These are phyloP conservation scores for Ochropleura plecta DNA, from an alignment of 2,888 invertebrate genomes.

Conservation along the genomic window DNA sequence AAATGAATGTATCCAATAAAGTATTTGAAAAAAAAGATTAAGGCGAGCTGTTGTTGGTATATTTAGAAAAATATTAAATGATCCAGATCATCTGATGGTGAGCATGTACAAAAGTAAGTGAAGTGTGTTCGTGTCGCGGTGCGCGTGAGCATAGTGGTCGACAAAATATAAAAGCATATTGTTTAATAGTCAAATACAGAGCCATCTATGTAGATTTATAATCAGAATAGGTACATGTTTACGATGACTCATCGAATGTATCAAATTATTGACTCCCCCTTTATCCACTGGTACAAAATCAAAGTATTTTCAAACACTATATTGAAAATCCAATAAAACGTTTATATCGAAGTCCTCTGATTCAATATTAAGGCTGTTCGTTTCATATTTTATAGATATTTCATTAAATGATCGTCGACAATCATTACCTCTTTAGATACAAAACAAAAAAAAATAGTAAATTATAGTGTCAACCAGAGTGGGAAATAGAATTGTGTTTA, in stretches of 20 bases:
- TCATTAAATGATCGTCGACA: slow-evolving; percentile 78
- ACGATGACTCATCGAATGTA: slow-evolving; percentile 72
- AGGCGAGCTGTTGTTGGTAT: slow-evolving; percentile 90
- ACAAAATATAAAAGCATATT: slow-evolving; percentile 82
- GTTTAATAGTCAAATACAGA: slow-evolving; percentile 89
- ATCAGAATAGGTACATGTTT: slow-evolving; percentile 77
- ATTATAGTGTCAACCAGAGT: slow-evolving; percentile 81
- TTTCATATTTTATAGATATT: slow-evolving; percentile 83
- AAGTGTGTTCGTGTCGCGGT: slow-evolving; percentile 79
- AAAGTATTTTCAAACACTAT: slow-evolving; percentile 78
- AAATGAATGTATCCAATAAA: slow-evolving; percentile 84
- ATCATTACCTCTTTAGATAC: slow-evolving; percentile 86
- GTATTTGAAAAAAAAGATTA: slow-evolving; percentile 77
- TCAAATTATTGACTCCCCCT: slow-evolving; percentile 74
- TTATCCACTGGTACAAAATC: slow-evolving; percentile 87
- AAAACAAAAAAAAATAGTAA: slow-evolving; percentile 84
- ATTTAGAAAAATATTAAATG: slow-evolving; percentile 89
- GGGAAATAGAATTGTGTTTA: slow-evolving; percentile 74
- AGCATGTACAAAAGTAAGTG: slow-evolving; percentile 91
- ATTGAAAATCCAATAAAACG: slow-evolving; percentile 77
- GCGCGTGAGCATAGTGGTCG: slow-evolving; percentile 72
- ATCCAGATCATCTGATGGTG: slow-evolving; percentile 93
- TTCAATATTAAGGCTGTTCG: slow-evolving; percentile 81
- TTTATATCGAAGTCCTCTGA: slow-evolving; percentile 83
- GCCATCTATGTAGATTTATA: slow-evolving; percentile 84